Evolutionary conservation across 2,113 vertebrate genomes (phyloP).

Genomic region (Cynopterus brachyotis): DNA sequence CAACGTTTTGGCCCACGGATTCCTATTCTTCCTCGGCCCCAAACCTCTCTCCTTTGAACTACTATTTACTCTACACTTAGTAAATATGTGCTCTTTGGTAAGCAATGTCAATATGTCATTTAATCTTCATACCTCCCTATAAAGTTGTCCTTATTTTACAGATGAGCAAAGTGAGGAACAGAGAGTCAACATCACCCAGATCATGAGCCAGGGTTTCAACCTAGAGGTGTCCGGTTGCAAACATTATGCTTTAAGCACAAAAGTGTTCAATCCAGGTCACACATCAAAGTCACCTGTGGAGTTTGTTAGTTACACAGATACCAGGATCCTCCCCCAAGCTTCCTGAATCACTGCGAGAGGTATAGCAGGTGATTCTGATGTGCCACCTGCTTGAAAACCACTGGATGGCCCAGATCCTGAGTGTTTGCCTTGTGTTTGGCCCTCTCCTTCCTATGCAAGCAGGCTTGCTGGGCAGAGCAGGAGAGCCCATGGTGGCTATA

Average conservation of each 20-base stretch:
- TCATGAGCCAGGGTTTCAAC: not conserved
- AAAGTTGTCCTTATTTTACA: not conserved
- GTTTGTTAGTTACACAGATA: not conserved
- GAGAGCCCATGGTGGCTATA: not conserved
- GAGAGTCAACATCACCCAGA: not conserved
- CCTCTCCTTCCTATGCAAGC: not conserved
- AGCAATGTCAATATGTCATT: not conserved
- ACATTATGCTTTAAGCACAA: not conserved
- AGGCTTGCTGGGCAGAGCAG: not conserved
- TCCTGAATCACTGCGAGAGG: not conserved
- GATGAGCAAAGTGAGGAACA: not conserved
- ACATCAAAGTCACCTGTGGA: not conserved
- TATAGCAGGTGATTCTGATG: not conserved
- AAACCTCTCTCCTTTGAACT: not conserved
- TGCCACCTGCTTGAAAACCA: not conserved
- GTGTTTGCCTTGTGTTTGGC: fast-evolving
- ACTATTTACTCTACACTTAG: not conserved
- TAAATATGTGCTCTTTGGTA: not conserved
- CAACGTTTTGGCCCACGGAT: not conserved
- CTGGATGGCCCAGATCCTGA: not conserved
- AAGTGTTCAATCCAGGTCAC: not conserved
- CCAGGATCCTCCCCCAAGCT: no score
- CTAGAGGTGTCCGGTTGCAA: not conserved
- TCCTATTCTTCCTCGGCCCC: not conserved
- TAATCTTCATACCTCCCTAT: not conserved